phyloP scores from a whole-genome alignment of 2,113 vertebrate genomes.

The Myrmophylax atrothorax region DNA sequence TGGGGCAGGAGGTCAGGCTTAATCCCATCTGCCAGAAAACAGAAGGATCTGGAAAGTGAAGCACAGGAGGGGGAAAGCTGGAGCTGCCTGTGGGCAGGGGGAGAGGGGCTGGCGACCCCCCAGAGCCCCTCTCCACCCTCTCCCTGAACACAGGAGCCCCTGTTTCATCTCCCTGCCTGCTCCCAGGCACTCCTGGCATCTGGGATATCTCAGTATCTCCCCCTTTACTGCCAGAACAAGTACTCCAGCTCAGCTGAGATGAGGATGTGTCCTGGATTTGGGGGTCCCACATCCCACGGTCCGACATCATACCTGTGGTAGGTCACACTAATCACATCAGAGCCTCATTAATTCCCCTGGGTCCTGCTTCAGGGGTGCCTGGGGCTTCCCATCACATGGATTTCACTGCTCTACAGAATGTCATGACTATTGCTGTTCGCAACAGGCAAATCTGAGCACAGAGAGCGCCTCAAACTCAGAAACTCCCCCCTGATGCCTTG shows the following conservation, averaged over 20 bases:
- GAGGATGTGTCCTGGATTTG: not conserved
- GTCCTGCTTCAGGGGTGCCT: not conserved
- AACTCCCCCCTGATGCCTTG: not conserved
- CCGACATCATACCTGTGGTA: accelerated
- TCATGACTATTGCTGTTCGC: accelerated
- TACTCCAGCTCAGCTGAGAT: accelerated
- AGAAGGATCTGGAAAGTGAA: not conserved
- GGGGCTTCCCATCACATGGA: not conserved
- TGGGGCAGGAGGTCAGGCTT: not conserved
- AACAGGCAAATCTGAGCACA: not conserved
- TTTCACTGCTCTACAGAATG: not conserved
- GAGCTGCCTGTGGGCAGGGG: not conserved
- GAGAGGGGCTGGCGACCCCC: not conserved
- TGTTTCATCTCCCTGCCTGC: not conserved
- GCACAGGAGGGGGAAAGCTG: not conserved
- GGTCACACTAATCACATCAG: not conserved
- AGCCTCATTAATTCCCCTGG: not conserved
- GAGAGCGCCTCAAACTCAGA: not conserved
- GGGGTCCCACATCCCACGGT: not conserved
- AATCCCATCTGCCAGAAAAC: not conserved
- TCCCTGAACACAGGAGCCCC: not conserved
- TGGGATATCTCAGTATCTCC: not conserved
- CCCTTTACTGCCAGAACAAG: not conserved
- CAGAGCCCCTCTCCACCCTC: not conserved
- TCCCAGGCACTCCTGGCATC: accelerated